Conservation (phyloP, 2,888 invertebrate species). For the Sthenelais limicola region DNA sequence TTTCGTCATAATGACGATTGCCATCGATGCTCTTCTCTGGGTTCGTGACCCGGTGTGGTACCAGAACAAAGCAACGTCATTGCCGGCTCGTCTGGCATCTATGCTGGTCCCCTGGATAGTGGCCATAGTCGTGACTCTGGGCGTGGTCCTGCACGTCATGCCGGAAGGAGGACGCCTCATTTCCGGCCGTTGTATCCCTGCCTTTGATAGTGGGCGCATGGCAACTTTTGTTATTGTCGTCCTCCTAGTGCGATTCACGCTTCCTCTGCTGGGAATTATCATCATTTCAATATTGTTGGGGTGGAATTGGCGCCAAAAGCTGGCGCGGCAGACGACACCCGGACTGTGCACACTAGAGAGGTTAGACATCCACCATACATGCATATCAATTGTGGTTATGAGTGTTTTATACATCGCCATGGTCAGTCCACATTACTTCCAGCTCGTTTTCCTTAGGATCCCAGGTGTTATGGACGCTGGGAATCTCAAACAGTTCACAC, state of each 20-base stretch:
- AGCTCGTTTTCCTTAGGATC: constrained; percentile 1
- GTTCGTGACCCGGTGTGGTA: constrained; percentile 8
- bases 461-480: neutral
- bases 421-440: constrained; percentile 16
- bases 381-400: constrained; percentile 5
- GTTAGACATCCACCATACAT: neutral
- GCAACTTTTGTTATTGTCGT: constrained; percentile 1
- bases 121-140: constrained; percentile 2
- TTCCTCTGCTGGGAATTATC: constrained; percentile 3
- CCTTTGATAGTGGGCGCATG: neutral
- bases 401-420: neutral
- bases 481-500: neutral
- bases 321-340: too few relatives aligned
- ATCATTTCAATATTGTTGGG: neutral
- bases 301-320: neutral
- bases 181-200: constrained; percentile 25
- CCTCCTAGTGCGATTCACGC: constrained; percentile 12
- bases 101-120: neutral
- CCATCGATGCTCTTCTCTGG: neutral
- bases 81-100: neutral
- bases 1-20: constrained; percentile 1
- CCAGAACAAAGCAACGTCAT: neutral
- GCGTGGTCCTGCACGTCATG: constrained; percentile 6
- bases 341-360: neutral
- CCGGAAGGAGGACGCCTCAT: constrained; percentile 23